Conservation (phyloP, 1,140 invertebrate species). For the Trichonephila inaurata region DNA sequence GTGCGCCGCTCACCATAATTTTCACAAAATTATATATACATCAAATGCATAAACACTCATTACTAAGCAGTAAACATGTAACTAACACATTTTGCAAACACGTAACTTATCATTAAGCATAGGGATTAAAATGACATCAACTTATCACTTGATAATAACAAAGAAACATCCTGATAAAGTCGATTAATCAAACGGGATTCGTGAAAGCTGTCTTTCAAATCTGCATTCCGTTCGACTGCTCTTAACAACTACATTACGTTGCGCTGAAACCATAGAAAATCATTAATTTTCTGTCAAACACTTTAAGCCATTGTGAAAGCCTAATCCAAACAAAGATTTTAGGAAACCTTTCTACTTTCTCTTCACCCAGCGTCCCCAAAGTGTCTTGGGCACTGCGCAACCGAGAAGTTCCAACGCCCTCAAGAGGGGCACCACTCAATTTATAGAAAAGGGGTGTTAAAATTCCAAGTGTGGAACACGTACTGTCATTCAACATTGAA, state of each 20-base stretch:
- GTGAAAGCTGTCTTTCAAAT: background rate
- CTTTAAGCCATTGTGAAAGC: background rate
- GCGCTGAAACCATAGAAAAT: background rate
- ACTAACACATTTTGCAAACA: background rate
- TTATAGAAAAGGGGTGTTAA: constrained; percentile 14
- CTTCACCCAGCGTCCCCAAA: background rate
- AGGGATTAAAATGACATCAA: background rate
- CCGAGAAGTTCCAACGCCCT: constrained; percentile 17
- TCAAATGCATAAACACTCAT: background rate
- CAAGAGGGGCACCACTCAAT: background rate
- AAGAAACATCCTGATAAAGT: background rate
- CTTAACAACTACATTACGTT: background rate
- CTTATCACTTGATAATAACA: background rate
- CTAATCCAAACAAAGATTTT: background rate
- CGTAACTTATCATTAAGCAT: background rate
- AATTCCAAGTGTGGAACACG: constrained; percentile 37
- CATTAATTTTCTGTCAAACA: background rate
- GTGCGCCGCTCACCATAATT: too few relatives aligned
- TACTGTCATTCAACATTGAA: constrained; percentile 51
- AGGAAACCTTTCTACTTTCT: background rate
- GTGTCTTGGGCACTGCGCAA: background rate
- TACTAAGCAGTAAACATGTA: background rate
- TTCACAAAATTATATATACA: too few relatives aligned
- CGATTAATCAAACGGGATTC: background rate
- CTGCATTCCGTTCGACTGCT: background rate